Base-by-base conservation (phyloP, 2,888 invertebrate species). In the Thymelicus sylvestris region DNA sequence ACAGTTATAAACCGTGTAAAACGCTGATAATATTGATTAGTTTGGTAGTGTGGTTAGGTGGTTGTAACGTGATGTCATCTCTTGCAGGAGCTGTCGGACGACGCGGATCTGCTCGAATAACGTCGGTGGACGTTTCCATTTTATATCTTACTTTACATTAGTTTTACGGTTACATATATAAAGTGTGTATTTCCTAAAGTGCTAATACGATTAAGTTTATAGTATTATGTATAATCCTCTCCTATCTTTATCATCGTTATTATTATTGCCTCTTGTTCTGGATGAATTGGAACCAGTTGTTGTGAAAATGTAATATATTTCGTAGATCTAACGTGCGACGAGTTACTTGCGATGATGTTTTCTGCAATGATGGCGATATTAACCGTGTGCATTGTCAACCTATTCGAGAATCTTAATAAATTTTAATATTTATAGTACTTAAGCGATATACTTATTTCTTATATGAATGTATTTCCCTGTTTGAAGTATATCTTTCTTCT, bases 11-110 rank as follows among this genome's bases (percentile, higher is more conserved):
- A 31, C 31, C 31, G 31, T 31, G 31, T 31, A 31, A 31, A 31
- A 5, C 31, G 31, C 31, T 31, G 31, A 31, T 31, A 31, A 31
- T 31, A 31, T 31, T 31, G 31, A 19, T 19, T 19, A 19, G 1
- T 6, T n/a, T n/a, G 2, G 39, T 6, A 41, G 1, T 8, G 6
- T 8, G 7, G 8, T 8, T 41, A 1, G 41, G 0, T 41, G 41
- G 8, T 41, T 7, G 12, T 57, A 24, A 48, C 44, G 12, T 60
- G 19, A 44, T 2, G 39, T 48, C 31, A 48, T 63, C 60, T 61
- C 15, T 86, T 87, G 8, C 89, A 91, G 90, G 87, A 89, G 67
- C 78, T 90, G 72, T 83, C 95, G 95, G 86, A 97, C 71, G 88
- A 88, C 2, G 81, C 78, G 10, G 88, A 86, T 74, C 80, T 86